A percentile compares a stretch with the other conserved stretches of the same genome.
Evolutionary conservation across 2,113 vertebrate genomes (phyloP).

Genomic region (Anolis sagrei): DNA sequence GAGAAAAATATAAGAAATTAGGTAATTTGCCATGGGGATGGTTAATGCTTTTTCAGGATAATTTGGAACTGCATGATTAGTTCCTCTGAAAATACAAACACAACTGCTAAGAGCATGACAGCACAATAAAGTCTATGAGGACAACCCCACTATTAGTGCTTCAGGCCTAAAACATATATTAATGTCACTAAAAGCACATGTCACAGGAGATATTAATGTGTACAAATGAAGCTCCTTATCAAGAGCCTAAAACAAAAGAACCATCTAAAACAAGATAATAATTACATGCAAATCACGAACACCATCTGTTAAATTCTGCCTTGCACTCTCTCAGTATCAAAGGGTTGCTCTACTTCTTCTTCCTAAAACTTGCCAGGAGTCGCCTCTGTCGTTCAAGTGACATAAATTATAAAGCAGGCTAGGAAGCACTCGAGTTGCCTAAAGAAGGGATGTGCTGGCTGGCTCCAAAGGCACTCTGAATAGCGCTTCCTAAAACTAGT

Average conservation of each 20-base stretch:
- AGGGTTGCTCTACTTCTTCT: conserved; percentile 74
- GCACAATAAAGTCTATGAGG: conserved; percentile 75
- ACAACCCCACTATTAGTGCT: conserved; percentile 76
- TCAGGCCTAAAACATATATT: conserved; percentile 79
- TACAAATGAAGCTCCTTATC: conserved; percentile 76
- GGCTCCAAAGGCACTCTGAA: conserved; percentile 10
- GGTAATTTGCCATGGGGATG: conserved; percentile 47
- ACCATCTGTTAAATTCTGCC: conserved; percentile 74
- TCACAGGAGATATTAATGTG: conserved; percentile 76
- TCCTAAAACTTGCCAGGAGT: conserved; percentile 67
- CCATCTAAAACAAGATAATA: conserved; percentile 72
- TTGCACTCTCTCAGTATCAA: conserved; percentile 70
- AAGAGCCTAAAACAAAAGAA: conserved; percentile 72
- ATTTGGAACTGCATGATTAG: conserved; percentile 46
- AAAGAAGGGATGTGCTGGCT: conserved; percentile 57
- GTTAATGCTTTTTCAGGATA: conserved; percentile 51
- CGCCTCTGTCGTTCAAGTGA: conserved; percentile 74
- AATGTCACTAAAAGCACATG: conserved; percentile 74
- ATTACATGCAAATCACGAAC: conserved; percentile 78
- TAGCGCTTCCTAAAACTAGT: conserved; percentile 2
- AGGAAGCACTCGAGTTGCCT: conserved; percentile 54
- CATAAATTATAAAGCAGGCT: conserved; percentile 75
- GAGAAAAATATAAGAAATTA: conserved; percentile 55
- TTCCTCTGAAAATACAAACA: conserved; percentile 70
- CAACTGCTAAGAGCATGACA: conserved; percentile 67